phyloP scores from a whole-genome alignment of 2,888 invertebrate genomes.

The Julus scandinavius region DNA sequence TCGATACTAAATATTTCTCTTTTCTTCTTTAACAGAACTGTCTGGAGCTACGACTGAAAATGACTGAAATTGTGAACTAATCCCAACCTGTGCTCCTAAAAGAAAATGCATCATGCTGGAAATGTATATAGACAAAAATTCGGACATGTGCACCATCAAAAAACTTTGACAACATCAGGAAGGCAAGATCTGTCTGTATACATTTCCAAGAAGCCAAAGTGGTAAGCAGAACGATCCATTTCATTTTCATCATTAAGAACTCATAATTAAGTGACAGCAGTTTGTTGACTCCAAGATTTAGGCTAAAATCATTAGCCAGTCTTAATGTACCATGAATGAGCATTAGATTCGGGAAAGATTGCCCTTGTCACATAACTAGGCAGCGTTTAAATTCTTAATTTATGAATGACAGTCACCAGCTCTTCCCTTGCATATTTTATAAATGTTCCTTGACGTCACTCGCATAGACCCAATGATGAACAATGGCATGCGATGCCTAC shows the following conservation, averaged over 20 bases:
- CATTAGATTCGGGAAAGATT: not conserved
- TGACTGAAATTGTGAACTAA: no score
- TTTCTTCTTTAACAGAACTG: no score
- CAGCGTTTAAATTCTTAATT: not conserved
- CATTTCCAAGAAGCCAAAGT: not conserved
- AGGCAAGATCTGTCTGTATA: not conserved
- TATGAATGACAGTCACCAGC: not conserved
- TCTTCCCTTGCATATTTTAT: not conserved
- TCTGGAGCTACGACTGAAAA: no score
- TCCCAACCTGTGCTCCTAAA: not conserved
- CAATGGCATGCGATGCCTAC: not conserved
- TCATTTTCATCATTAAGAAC: conserved; percentile 2
- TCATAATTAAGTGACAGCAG: not conserved
- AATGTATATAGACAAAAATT: not conserved
- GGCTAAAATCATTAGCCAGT: not conserved
- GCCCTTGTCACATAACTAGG: not conserved
- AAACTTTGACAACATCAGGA: not conserved
- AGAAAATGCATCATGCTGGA: not conserved
- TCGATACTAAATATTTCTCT: no score
- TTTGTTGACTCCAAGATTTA: not conserved
- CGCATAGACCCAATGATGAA: not conserved
- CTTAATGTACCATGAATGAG: not conserved
- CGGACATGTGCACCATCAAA: not conserved
- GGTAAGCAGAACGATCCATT: not conserved
- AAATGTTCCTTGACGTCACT: not conserved